Conservation (phyloP, 2,888 invertebrate species). For the Trichopoda pennipes region DNA sequence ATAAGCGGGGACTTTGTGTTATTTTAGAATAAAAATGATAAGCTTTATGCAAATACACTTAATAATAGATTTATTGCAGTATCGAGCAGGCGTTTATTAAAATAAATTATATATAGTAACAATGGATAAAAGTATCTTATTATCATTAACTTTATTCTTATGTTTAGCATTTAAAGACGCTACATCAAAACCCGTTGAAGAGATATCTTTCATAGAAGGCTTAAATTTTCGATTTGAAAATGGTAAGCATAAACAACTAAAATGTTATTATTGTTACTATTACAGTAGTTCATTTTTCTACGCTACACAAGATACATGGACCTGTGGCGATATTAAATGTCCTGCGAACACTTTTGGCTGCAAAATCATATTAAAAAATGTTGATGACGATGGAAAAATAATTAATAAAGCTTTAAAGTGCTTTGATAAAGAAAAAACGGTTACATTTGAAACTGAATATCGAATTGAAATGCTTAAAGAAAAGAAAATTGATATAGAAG, state of each 20-base stretch:
- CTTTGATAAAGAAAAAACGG: constrained; percentile 21
- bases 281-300: not conserved
- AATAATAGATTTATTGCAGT: not conserved
- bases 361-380: constrained; percentile 7
- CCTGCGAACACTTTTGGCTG: constrained; percentile 49
- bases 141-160: not conserved
- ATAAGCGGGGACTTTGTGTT: too few species aligned
- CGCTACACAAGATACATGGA: constrained; percentile 38
- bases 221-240: constrained; percentile 34
- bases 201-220: constrained; percentile 1
- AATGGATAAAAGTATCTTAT: not conserved
- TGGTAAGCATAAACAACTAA: constrained; percentile 27
- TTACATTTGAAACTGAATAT: not conserved
- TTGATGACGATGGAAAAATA: not conserved
- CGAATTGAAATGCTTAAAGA: constrained; percentile 6
- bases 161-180: not conserved
- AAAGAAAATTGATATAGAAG: constrained; percentile 28
- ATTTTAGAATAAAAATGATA: too few species aligned
- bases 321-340: constrained; percentile 47
- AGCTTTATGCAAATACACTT: too few species aligned
- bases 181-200: constrained; percentile 2
- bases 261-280: too few species aligned
- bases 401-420: constrained; percentile 29
- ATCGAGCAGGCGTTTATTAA: not conserved
- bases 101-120: not conserved